Base-by-base conservation (phyloP, 1,140 invertebrate genomes). In the Episyrphus balteatus region DNA sequence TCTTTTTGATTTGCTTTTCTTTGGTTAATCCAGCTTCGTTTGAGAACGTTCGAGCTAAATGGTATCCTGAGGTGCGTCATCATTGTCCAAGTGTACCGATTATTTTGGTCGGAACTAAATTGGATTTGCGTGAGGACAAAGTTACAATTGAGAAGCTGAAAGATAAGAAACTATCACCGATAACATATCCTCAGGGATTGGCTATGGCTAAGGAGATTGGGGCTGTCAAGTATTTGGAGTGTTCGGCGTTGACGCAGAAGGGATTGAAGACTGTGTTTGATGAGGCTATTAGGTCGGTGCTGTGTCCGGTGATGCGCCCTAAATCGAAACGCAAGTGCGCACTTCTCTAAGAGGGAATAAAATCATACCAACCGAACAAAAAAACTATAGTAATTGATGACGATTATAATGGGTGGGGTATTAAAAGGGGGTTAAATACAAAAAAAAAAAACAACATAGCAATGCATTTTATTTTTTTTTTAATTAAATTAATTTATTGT, bases 181-280 rank as follows among this genome's bases (percentile, higher is more conserved):
- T 99, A 58, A 95, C 92, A 47, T 96, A 97, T 75, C 92, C 93
- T 62, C 86, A 90, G 76, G 96, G 95, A 54, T 78, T 98, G 57
- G 84, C 93, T 33, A 97, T 99, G 92, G 90, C 93, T 21, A 98
- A 98, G 75, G 95, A 99, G 75, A 96, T 99, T 48, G 89, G 85
- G 51, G 88, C 93, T n/a, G 92, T 94, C 6, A 95, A 95, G 70
- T 97, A 97, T 75, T 74, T 96, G 54, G 93, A 97, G 73, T 97
- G 93, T 70, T 93, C 89, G 15, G 92, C 93, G 42, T 75, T 99
- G 44, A 98, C 95, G 55, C 92, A 99, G 79, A 99, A 98, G 78
- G 96, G 96, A 39, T 76, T 99, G 55, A 99, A 99, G 79, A 98
- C 94, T 50, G 96, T 99, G 47, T 99, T 99, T 72, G 96, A 99